A percentile compares a stretch with the other conserved stretches of the same genome.
These are phyloP conservation scores for Myotis daubentonii DNA, from an alignment of 2,797 vertebrate species.

Conservation along the genomic window DNA sequence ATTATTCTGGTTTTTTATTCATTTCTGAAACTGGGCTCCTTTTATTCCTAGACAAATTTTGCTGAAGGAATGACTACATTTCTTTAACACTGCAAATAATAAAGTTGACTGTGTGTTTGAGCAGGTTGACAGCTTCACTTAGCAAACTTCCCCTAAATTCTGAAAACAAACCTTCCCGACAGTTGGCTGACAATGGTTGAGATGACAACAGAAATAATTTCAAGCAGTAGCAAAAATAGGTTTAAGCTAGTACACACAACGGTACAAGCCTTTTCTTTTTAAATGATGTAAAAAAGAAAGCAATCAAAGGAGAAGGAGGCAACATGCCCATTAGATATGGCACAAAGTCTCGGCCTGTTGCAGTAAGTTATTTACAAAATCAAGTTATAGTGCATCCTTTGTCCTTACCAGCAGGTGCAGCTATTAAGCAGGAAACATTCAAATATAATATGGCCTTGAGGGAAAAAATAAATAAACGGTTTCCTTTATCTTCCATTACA, in stretches of 20 bases:
- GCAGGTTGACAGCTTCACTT: conserved; percentile 65
- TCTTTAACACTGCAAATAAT: conserved; percentile 59
- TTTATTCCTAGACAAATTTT: conserved; percentile 64
- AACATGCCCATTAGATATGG: conserved; percentile 49
- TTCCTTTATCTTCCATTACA: conserved; percentile 67
- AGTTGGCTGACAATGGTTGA: conserved; percentile 60
- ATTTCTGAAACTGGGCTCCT: conserved; percentile 12
- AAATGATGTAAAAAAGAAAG: conserved; percentile 62
- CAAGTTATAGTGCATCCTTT: conserved; percentile 66
- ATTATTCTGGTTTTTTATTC: background rate
- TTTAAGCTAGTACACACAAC: conserved; percentile 55
- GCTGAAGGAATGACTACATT: conserved; percentile 31
- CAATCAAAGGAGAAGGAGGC: conserved; percentile 51
- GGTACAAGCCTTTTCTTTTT: conserved; percentile 52
- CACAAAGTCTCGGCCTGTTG: conserved; percentile 34
- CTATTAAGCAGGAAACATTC: conserved; percentile 74
- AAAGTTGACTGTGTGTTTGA: conserved; percentile 60
- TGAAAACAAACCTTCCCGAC: conserved; percentile 55
- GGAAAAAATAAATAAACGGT: conserved; percentile 60
- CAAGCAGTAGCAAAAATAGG: conserved; percentile 59
- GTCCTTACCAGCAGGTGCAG: conserved; percentile 80
- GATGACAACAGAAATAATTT: conserved; percentile 73
- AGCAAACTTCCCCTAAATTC: conserved; percentile 67
- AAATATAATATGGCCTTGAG: conserved; percentile 73
- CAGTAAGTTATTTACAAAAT: conserved; percentile 77